phyloP scores from a whole-genome alignment of 2,113 vertebrate species.

The Eidolon helvum region DNA sequence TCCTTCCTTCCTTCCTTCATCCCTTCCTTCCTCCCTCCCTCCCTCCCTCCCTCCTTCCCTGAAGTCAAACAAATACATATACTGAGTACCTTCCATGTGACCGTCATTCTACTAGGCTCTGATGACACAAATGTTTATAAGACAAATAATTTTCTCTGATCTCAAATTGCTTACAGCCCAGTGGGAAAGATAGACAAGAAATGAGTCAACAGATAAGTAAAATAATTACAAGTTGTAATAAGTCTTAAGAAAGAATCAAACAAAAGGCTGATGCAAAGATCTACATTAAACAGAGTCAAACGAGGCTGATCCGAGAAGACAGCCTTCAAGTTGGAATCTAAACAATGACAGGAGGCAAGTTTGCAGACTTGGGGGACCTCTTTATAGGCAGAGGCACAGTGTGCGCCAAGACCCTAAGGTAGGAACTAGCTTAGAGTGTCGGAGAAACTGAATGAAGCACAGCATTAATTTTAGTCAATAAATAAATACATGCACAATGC shows the following conservation, averaged over 20 bases:
- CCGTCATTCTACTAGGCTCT: not conserved
- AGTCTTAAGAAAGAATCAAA: constrained; percentile 3
- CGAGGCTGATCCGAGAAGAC: not conserved
- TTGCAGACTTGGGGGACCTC: not conserved
- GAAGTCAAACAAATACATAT: not conserved
- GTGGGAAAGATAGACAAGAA: not conserved
- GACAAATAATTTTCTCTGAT: not conserved
- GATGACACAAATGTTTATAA: not conserved
- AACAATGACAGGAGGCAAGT: not conserved
- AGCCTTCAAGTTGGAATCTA: not conserved
- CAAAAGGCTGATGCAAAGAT: not conserved
- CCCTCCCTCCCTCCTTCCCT: not conserved
- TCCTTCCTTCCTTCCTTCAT: too few relatives aligned
- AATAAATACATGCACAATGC: not conserved
- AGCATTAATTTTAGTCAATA: not conserved
- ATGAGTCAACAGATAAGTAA: not conserved
- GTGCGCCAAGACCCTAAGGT: not conserved
- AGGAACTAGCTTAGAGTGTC: not conserved
- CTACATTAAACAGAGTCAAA: not conserved
- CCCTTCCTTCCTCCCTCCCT: too few relatives aligned
- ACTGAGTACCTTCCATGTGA: not conserved
- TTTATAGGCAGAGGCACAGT: not conserved
- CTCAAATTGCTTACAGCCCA: not conserved
- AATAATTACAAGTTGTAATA: not conserved
- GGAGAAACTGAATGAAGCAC: not conserved